A percentile compares a stretch with the other conserved stretches of the same genome.
Evolutionary conservation across 2,888 invertebrate species (phyloP).

Genomic region (Pterobdella sp.): DNA sequence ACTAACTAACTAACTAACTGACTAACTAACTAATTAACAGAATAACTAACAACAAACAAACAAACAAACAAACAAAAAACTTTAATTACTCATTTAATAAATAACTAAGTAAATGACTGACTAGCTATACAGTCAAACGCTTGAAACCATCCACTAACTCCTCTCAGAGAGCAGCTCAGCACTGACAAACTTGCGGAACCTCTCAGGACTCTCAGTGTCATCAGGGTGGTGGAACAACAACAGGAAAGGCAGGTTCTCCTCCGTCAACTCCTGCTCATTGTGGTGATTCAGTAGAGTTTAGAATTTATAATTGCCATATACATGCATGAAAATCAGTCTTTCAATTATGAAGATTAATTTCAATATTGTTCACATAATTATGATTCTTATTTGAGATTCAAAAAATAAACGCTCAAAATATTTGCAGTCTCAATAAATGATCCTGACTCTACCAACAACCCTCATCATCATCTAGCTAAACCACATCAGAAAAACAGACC

Average conservation of each 20-base stretch:
- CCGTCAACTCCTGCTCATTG: constrained; percentile 68
- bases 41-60: no score
- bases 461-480: background rate
- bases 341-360: no score
- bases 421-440: background rate
- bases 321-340: no score
- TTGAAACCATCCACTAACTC: constrained; percentile 61
- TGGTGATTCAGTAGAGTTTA: background rate
- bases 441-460: background rate
- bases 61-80: no score
- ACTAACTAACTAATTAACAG: no score
- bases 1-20: no score
- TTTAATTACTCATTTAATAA: no score
- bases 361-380: no score
- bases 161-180: constrained; percentile 72
- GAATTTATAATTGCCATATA: no score
- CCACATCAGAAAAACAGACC: constrained; percentile 41
- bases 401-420: background rate
- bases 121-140: background rate
- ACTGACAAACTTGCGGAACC: constrained; percentile 72
- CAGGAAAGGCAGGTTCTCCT: constrained; percentile 94
- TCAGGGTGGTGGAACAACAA: constrained; percentile 84
- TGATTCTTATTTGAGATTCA: no score
- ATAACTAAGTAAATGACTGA: background rate
- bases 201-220: constrained; percentile 75